Conservation (phyloP, 2,113 vertebrate genomes). For the Hemibagrus wyckioides region DNA sequence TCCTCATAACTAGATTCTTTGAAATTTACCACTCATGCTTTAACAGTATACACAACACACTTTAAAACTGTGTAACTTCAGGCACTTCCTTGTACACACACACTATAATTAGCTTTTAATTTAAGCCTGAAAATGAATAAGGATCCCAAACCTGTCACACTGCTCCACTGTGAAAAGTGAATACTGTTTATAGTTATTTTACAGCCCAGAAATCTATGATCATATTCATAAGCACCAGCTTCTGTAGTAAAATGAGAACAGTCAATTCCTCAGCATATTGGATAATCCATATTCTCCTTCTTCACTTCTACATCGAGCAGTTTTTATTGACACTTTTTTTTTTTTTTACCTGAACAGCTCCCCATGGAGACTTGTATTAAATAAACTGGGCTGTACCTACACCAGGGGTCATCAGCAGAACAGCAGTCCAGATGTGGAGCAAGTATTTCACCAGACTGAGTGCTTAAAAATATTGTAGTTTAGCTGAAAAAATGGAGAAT, state of each 20-base stretch:
- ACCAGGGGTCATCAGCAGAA: neutral
- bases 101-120: neutral
- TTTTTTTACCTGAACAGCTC: conserved; percentile 29
- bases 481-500: neutral
- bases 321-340: conserved; percentile 34
- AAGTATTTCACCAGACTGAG: neutral
- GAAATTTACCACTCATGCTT: neutral
- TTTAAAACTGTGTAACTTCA: neutral
- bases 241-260: conserved; percentile 66
- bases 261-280: conserved; percentile 64
- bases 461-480: neutral
- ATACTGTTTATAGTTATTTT: conserved; percentile 63
- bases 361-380: conserved; percentile 10
- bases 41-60: neutral
- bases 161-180: conserved; percentile 56
- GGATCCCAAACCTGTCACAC: neutral
- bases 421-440: neutral
- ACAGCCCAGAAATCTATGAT: conserved; percentile 71
- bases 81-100: neutral
- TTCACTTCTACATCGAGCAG: conserved; percentile 22
- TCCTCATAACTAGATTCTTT: neutral
- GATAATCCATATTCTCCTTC: conserved; percentile 61
- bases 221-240: conserved; percentile 67
- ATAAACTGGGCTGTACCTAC: conserved; percentile 1
- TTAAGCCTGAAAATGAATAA: neutral